phyloP scores from a whole-genome alignment of 2,113 vertebrate genomes.

The Ariopsis seemanni region DNA sequence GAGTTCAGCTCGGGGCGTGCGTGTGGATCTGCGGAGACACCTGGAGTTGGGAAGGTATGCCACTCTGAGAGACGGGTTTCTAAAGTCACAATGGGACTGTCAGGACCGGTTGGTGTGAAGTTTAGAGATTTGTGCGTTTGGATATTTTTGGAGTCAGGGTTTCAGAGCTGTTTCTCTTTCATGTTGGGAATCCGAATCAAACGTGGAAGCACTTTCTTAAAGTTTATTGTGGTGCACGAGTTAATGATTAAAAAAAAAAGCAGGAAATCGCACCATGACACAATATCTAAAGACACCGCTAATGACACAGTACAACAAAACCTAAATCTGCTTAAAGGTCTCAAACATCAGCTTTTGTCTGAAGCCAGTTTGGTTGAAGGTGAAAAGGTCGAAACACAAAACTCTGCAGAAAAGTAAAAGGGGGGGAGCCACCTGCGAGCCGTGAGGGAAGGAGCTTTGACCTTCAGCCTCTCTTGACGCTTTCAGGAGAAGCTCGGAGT shows the following conservation, averaged over 20 bases:
- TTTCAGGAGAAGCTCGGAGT: slow-evolving; percentile 70
- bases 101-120: neutral
- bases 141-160: neutral
- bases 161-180: neutral
- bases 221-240: neutral
- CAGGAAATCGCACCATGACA: neutral
- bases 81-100: slow-evolving; percentile 12
- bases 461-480: slow-evolving; percentile 72
- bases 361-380: neutral
- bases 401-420: slow-evolving; percentile 6
- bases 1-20: slow-evolving; percentile 68
- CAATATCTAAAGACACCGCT: neutral
- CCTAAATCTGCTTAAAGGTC: slow-evolving; percentile 11
- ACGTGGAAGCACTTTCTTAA: neutral
- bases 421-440: slow-evolving; percentile 72
- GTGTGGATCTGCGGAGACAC: slow-evolving; percentile 62
- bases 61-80: neutral
- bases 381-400: slow-evolving; percentile 28
- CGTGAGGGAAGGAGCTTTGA: slow-evolving; percentile 77
- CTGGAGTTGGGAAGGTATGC: slow-evolving; percentile 29
- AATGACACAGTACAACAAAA: neutral
- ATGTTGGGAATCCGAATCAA: neutral
- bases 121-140: neutral
- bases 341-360: slow-evolving; percentile 16
- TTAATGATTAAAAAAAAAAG: neutral